Evolutionary conservation across 2,797 vertebrate genomes (phyloP), one percentile per base, ranked within the genome.

Genomic region (Spinus pinus): DNA sequence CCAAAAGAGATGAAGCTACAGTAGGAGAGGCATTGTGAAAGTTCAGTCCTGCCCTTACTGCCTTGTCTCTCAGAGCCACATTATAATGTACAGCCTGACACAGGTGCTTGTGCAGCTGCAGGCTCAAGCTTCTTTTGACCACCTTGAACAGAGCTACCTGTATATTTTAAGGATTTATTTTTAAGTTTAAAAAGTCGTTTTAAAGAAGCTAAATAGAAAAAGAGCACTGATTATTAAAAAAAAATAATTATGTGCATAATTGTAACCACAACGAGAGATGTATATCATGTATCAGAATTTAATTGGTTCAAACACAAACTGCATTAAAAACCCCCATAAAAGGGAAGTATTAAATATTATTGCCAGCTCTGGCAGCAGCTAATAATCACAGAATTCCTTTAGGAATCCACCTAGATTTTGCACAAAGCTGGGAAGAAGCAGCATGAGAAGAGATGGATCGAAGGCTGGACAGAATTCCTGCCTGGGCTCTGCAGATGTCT

Each of bases 191-290:
- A 60, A 50, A 39, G 5, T 42, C 4, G 0, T 64, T 62, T 20
- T 53, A 41, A 84, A 30, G 9, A 79, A 77, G 47, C 6, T 83
- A 66, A 57, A 86, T 25, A 46, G 41, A 62, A 61, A 22, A 7
- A 41, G 11, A 62, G 1, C 9, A 30, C 8, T 14, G 4, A 70
- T 44, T 0, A 15, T 44, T 7, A 25, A 50, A 79, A 25, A 79
- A 42, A 24, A 21, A 3, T 8, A 20, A 9, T 4, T 18, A 35
- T 0, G 2, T 27, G 19, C 17, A 64, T 19, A 41, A 50, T 24
- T 6, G 3, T 51, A 81, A 27, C 18, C 44, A 44, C 20, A 37
- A 25, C 0, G 8, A 46, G 12, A 62, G 20, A 33, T 1, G 0
- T 14, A 35, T 20, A 35, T n/a, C 5, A 5, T 25, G 5, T 21